Evolutionary conservation across 2,888 invertebrate genomes (phyloP).

Genomic region (Myopa testacea): DNA sequence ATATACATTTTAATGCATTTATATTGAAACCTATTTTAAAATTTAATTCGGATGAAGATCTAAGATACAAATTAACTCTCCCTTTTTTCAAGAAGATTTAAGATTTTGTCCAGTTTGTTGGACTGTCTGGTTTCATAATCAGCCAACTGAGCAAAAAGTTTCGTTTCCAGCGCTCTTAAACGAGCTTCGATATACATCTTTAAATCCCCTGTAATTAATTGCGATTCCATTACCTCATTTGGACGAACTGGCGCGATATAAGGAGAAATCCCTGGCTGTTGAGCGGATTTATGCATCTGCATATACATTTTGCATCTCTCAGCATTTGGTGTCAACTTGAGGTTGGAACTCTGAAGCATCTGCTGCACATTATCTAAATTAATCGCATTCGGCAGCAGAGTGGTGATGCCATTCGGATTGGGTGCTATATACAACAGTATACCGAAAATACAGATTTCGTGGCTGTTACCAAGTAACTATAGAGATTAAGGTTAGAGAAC

Average conservation of each 20-base stretch:
- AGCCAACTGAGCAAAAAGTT: slow-evolving; percentile 53
- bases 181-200: slow-evolving; percentile 56
- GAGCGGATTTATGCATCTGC: slow-evolving; percentile 41
- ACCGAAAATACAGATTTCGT: slow-evolving; percentile 64
- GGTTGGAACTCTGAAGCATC: slow-evolving; percentile 53
- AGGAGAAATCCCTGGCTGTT: slow-evolving; percentile 25
- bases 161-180: slow-evolving; percentile 54
- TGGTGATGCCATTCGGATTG: slow-evolving; percentile 62
- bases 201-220: slow-evolving; percentile 35
- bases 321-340: slow-evolving; percentile 53
- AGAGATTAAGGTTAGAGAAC: slow-evolving; percentile 24
- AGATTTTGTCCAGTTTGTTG: slow-evolving; percentile 59
- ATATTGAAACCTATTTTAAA: too few relatives aligned
- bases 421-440: slow-evolving; percentile 58
- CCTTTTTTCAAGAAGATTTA: slow-evolving; percentile 54
- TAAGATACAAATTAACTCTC: too few relatives aligned
- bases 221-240: background rate
- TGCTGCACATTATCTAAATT: slow-evolving; percentile 62
- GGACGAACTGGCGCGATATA: background rate
- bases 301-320: slow-evolving; percentile 60
- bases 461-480: slow-evolving; percentile 54
- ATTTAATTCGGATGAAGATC: too few relatives aligned
- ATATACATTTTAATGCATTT: too few relatives aligned
- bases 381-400: slow-evolving; percentile 53
- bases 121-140: slow-evolving; percentile 56